Conservation (phyloP, 2,888 invertebrate species). For the Acleris emargana region DNA sequence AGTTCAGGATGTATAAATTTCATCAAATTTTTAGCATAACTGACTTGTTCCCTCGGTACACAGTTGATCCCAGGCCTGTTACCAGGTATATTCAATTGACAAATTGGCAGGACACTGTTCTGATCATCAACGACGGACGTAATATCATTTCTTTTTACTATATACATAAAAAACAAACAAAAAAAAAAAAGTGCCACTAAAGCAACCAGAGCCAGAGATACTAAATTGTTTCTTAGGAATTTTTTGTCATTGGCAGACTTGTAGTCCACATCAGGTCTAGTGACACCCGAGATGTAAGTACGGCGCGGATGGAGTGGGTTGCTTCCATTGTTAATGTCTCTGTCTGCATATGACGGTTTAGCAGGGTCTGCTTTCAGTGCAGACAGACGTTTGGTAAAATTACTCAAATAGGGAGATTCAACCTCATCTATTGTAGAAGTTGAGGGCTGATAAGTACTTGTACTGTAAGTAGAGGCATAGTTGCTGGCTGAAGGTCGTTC, state of each 20-base stretch:
- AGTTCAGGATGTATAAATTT: conserved; percentile 87
- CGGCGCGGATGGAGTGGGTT: conserved; percentile 65
- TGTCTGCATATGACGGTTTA: conserved; percentile 59
- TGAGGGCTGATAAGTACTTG: conserved; percentile 66
- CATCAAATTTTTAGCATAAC: conserved; percentile 85
- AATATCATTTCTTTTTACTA: conserved; percentile 86
- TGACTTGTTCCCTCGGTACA: conserved; percentile 85
- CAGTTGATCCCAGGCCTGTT: conserved; percentile 86
- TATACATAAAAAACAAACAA: conserved; percentile 86
- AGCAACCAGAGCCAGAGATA: conserved; percentile 85
- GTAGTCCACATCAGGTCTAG: conserved; percentile 72
- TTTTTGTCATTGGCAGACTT: conserved; percentile 74
- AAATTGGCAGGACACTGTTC: conserved; percentile 84
- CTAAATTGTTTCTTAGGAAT: conserved; percentile 84
- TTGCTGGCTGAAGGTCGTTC: conserved; percentile 64
- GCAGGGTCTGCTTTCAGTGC: conserved; percentile 69
- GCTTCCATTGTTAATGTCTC: conserved; percentile 72
- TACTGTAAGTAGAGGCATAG: conserved; percentile 60
- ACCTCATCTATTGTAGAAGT: conserved; percentile 77
- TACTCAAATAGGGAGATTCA: conserved; percentile 88
- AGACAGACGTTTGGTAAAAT: conserved; percentile 86
- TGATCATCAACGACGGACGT: conserved; percentile 79
- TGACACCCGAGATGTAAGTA: conserved; percentile 66
- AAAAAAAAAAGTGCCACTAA: conserved; percentile 86
- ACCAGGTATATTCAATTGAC: conserved; percentile 77